Evolutionary conservation across 2,797 vertebrate species (phyloP).

Genomic region (Melanotaenia maccullochi): DNA sequence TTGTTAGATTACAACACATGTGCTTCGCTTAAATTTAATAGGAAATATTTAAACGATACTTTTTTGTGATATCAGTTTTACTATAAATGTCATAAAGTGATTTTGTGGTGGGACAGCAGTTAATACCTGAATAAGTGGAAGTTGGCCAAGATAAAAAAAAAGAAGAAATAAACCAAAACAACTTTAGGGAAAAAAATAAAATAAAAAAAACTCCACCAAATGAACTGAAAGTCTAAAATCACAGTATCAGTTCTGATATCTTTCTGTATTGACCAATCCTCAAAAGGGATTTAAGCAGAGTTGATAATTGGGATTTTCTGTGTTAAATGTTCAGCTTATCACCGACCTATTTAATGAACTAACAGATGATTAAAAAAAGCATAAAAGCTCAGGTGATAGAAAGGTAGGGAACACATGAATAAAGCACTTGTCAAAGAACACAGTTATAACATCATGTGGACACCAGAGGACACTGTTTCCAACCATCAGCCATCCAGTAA

Average conservation of each 20-base stretch:
- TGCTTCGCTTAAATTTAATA: not conserved
- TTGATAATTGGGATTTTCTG: slow-evolving; percentile 46
- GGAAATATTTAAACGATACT: too few relatives aligned
- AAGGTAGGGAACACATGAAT: slow-evolving; percentile 16
- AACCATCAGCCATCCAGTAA: slow-evolving; percentile 26
- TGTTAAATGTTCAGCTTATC: slow-evolving; percentile 37
- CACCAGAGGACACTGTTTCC: slow-evolving; percentile 57
- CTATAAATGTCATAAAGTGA: not conserved
- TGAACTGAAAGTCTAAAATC: slow-evolving; percentile 18
- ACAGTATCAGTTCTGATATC: slow-evolving; percentile 21
- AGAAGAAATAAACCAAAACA: slow-evolving; percentile 2
- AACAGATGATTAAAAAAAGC: slow-evolving; percentile 19
- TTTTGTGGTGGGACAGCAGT: slow-evolving; percentile 7
- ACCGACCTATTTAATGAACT: slow-evolving; percentile 38
- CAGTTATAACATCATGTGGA: slow-evolving; percentile 35
- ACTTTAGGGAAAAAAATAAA: slow-evolving; percentile 10
- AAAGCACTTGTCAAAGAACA: slow-evolving; percentile 52
- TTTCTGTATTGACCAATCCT: slow-evolving; percentile 6
- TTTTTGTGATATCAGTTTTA: not conserved
- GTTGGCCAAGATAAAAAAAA: slow-evolving; percentile 1
- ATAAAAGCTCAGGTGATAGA: slow-evolving; percentile 9
- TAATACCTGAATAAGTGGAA: slow-evolving; percentile 5
- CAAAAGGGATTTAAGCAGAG: slow-evolving; percentile 17
- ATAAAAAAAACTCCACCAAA: slow-evolving; percentile 21
- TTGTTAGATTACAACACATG: not conserved